A percentile compares a stretch with the other conserved stretches of the same genome.
Evolutionary conservation across 2,113 vertebrate species (phyloP).

Genomic region (Lagopus muta): DNA sequence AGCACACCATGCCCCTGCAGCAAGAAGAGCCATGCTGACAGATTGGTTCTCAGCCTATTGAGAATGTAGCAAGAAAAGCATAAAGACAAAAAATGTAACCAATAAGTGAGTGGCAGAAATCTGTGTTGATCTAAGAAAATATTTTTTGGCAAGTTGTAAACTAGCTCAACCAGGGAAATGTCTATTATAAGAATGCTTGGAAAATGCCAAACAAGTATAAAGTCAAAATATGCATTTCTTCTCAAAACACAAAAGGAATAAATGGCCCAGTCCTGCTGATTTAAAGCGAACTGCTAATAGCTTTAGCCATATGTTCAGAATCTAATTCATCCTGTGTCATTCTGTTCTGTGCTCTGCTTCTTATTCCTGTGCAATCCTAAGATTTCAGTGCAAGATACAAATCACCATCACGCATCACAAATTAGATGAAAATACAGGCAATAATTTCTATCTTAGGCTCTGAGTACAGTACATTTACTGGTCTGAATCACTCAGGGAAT

Average conservation of each 20-base stretch:
- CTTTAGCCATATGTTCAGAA: slow-evolving; percentile 19
- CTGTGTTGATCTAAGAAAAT: not conserved
- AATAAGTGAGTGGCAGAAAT: not conserved
- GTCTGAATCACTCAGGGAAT: not conserved
- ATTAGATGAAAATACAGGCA: not conserved
- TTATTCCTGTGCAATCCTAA: not conserved
- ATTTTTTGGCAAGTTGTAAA: not conserved
- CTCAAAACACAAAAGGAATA: not conserved
- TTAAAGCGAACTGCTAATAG: slow-evolving; percentile 3
- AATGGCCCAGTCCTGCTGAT: not conserved
- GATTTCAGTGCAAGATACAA: not conserved
- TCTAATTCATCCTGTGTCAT: not conserved
- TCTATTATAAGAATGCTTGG: not conserved
- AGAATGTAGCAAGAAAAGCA: not conserved
- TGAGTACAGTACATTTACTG: not conserved
- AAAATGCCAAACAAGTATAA: not conserved
- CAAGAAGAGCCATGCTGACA: no score
- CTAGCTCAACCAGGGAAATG: not conserved
- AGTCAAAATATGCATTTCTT: not conserved
- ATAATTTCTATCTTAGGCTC: not conserved
- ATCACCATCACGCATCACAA: not conserved
- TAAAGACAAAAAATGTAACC: slow-evolving; percentile 1
- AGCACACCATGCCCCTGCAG: no score
- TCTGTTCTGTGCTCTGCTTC: not conserved
- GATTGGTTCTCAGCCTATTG: not conserved